These are phyloP conservation scores for Sebastes nivosus DNA, from an alignment of 2,797 vertebrate genomes.

Conservation along the genomic window DNA sequence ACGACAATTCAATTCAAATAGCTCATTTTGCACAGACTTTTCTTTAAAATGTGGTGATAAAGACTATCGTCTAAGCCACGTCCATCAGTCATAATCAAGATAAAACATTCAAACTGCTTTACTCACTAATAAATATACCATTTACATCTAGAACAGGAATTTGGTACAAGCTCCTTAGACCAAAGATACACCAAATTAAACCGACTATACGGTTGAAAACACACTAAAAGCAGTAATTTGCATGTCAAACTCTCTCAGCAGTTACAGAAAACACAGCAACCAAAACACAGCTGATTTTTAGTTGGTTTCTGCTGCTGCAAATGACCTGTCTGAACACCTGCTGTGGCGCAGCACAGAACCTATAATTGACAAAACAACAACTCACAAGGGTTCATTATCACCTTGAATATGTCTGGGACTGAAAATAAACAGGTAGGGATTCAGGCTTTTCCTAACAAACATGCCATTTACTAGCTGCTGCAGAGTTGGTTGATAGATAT, in stretches of 20 bases:
- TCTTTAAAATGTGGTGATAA: neutral
- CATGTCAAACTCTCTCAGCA: slow-evolving; percentile 12
- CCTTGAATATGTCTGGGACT: slow-evolving; percentile 10
- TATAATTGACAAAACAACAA: slow-evolving; percentile 46
- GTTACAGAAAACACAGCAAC: neutral
- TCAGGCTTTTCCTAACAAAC: neutral
- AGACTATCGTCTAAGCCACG: neutral
- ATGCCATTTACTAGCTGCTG: neutral
- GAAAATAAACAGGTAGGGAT: neutral
- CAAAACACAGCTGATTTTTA: slow-evolving; percentile 13
- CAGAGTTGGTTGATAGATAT: neutral
- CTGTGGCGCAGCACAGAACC: slow-evolving; percentile 20
- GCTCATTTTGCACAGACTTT: neutral
- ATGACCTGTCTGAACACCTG: slow-evolving; percentile 46
- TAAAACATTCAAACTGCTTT: neutral
- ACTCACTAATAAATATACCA: neutral
- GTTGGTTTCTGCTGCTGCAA: slow-evolving; percentile 28
- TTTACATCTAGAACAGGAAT: neutral
- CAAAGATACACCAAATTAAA: neutral
- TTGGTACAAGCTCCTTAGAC: neutral
- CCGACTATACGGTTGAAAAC: neutral
- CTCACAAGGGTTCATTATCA: slow-evolving; percentile 10
- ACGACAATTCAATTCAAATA: neutral
- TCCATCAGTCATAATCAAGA: neutral
- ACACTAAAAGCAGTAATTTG: slow-evolving; percentile 12